Conservation (phyloP, 1,140 invertebrate species). For the Drosophila orena region DNA sequence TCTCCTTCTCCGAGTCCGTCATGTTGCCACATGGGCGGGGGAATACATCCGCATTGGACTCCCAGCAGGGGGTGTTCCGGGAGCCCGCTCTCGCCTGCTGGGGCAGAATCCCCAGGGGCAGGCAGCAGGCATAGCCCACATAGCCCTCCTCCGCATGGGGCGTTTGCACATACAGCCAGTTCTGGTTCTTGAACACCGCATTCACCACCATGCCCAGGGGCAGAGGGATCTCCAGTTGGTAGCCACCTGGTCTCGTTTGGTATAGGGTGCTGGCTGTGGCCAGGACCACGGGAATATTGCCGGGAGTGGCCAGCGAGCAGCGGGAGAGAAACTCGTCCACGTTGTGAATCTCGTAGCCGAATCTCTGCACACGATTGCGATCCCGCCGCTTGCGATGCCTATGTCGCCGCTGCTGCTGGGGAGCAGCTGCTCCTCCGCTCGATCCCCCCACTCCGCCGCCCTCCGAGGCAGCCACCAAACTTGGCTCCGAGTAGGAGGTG, state of each 20-base stretch:
- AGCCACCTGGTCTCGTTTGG: slow-evolving; percentile 89
- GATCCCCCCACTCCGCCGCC: slow-evolving; percentile 31
- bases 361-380: slow-evolving; percentile 86
- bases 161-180: slow-evolving; percentile 93
- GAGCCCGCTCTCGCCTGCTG: slow-evolving; percentile 48
- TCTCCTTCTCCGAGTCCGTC: slow-evolving; percentile 90
- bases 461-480: slow-evolving; percentile 77
- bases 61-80: slow-evolving; percentile 89
- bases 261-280: slow-evolving; percentile 91
- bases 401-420: slow-evolving; percentile 65
- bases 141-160: slow-evolving; percentile 92
- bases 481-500: slow-evolving; percentile 81
- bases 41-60: slow-evolving; percentile 91
- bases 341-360: slow-evolving; percentile 91
- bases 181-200: slow-evolving; percentile 92
- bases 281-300: slow-evolving; percentile 92
- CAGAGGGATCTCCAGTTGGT: slow-evolving; percentile 89
- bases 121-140: slow-evolving; percentile 90
- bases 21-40: slow-evolving; percentile 90
- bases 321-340: slow-evolving; percentile 90
- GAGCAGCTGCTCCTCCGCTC: slow-evolving; percentile 1
- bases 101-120: slow-evolving; percentile 90
- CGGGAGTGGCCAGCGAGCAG: slow-evolving; percentile 86
- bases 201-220: slow-evolving; percentile 93
- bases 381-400: slow-evolving; percentile 86